Base-by-base conservation (phyloP, 2,888 invertebrate genomes). In the Thereva unica region DNA sequence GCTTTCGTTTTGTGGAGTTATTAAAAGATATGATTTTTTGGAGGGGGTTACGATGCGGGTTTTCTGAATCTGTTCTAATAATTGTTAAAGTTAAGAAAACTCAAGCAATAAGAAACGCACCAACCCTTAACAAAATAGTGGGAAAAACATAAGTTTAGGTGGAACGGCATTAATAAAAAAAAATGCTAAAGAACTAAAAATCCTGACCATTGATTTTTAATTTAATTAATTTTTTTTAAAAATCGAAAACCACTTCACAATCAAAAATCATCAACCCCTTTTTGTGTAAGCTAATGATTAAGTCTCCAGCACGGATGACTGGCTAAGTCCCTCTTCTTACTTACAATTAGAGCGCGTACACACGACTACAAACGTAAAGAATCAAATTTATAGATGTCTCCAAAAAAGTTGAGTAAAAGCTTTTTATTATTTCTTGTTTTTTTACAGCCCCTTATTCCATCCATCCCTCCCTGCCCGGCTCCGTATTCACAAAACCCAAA, bases 141-240 rank as follows among this genome's bases (percentile, higher is more conserved):
- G 23, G 23, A 23, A 23, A 44, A 9, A 44, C 44, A 44, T 44
- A n/a, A 44, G 44, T 3, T 44, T 42, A 2, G 2, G 42, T 42
- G 2, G 9, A 23, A 23, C 23, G 23, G 2, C 10, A 47, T 47
- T 12, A 47, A n/a, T 47, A 47, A 1, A 3, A n/a, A 12, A 45
- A 9, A 42, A 42, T 8, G 42, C 9, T 44, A 44, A n/a, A 44
- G 4, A 5, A n/a, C 10, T 44, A 44, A 44, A n/a, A 44, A 1
- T 44, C 10, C 2, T 44, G 44, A n/a, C 44, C 44, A 70, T 70
- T 70, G 70, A 70, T 70, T 70, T 70, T 66, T 70, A 67, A 68
- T 70, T 61, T 56, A 66, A 34, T 61, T 56, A 66, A 34, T 59
- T 45, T 64, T n/a, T 10, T 9, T 9, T 10, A 8, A n/a, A 9